A percentile compares a stretch with the other conserved stretches of the same genome.
These are phyloP conservation scores for Spilarctia lutea DNA, from an alignment of 2,888 invertebrate species.

Conservation along the genomic window DNA sequence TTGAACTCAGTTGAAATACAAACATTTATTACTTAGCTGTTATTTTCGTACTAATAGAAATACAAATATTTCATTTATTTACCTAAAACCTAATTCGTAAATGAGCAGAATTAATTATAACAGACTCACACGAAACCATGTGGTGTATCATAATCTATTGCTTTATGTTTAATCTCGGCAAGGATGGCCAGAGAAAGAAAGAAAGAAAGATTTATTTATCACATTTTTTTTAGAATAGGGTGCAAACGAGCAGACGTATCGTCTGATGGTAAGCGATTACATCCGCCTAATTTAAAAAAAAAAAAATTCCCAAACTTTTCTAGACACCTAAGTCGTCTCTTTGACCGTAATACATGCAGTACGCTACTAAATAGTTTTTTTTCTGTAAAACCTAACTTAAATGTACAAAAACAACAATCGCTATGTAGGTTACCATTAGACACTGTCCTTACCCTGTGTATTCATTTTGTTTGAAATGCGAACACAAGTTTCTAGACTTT, in stretches of 20 bases:
- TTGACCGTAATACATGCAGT: no score
- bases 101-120: not conserved
- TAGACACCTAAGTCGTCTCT: no score
- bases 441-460: constrained; percentile 38
- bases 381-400: not conserved
- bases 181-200: no score
- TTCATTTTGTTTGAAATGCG: constrained; percentile 56
- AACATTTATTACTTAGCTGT: not conserved
- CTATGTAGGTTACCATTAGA: not conserved
- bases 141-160: not conserved
- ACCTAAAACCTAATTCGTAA: not conserved
- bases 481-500: constrained; percentile 54
- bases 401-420: not conserved
- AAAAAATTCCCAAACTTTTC: no score
- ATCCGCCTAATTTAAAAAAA: no score
- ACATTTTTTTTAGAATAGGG: no score
- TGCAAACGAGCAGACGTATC: no score
- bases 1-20: not conserved
- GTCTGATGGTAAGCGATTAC: no score
- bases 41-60: no score
- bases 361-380: not conserved
- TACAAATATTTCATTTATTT: not conserved
- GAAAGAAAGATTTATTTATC: no score
- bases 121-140: no score
- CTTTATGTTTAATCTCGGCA: not conserved